These are phyloP conservation scores for Gastrophryne carolinensis DNA, from an alignment of 2,797 vertebrate genomes.

Conservation along the genomic window DNA sequence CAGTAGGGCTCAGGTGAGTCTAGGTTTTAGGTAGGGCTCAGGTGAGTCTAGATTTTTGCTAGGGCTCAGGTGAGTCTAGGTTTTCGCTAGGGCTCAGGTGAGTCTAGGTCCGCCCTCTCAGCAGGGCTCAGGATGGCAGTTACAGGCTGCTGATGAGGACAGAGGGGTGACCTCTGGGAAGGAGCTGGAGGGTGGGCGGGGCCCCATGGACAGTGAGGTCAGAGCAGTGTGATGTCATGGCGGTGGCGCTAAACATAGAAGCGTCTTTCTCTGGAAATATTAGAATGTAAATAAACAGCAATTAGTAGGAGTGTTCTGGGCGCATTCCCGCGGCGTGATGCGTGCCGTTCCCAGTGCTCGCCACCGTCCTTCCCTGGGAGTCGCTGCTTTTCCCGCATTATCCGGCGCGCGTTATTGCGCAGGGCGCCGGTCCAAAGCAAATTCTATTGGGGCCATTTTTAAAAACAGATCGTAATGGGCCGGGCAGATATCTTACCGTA, in stretches of 20 bases:
- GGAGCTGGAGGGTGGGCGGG: no score
- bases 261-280: neutral
- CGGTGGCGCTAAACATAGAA: neutral
- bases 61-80: no score
- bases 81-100: no score
- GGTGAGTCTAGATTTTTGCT: no score
- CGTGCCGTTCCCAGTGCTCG: slow-evolving; percentile 23
- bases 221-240: no score
- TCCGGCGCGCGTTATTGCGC: slow-evolving; percentile 7
- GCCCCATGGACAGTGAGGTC: no score
- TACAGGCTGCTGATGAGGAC: no score
- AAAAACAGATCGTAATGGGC: slow-evolving; percentile 39
- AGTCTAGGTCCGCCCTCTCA: no score
- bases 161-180: no score
- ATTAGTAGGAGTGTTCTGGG: neutral
- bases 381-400: slow-evolving; percentile 12
- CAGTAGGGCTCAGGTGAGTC: no score
- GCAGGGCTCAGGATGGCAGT: no score
- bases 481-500: slow-evolving; percentile 43
- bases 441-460: slow-evolving; percentile 46
- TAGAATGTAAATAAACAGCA: slow-evolving; percentile 11
- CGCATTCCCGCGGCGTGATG: neutral
- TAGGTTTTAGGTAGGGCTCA: no score
- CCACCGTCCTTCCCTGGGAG: slow-evolving; percentile 16
- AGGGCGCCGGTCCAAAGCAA: slow-evolving; percentile 43